Evolutionary conservation across 2,797 vertebrate species (phyloP).

Genomic region (Gephyroberyx darwinii): DNA sequence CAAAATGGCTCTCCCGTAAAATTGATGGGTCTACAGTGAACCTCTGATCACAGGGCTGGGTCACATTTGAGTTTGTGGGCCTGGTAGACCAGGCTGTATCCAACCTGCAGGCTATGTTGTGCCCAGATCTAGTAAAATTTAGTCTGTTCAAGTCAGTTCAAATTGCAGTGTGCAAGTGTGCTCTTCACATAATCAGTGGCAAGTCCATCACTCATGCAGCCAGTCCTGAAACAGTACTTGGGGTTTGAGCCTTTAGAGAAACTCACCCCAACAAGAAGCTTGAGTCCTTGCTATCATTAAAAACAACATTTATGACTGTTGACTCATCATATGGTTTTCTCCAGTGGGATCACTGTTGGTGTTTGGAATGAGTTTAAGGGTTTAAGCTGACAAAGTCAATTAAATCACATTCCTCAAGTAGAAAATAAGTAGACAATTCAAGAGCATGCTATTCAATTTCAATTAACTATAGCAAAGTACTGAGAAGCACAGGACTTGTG

Average conservation of each 20-base stretch:
- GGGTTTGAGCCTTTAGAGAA: too few relatives aligned
- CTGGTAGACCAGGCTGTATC: slow-evolving; percentile 11
- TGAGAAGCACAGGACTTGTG: slow-evolving; percentile 15
- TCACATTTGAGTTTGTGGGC: slow-evolving; percentile 21
- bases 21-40: slow-evolving; percentile 21
- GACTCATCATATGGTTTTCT: not conserved
- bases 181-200: not conserved
- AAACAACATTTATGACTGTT: not conserved
- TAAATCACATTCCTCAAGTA: too few relatives aligned
- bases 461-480: not conserved
- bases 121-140: not conserved
- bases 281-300: not conserved
- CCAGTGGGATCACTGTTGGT: too few relatives aligned
- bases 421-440: slow-evolving; percentile 1
- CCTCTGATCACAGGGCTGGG: slow-evolving; percentile 5
- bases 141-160: slow-evolving; percentile 12
- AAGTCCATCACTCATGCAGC: too few relatives aligned
- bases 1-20: slow-evolving; percentile 30
- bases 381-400: too few relatives aligned
- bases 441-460: slow-evolving; percentile 7
- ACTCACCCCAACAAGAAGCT: too few relatives aligned
- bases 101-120: not conserved
- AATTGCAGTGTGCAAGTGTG: not conserved
- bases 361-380: too few relatives aligned
- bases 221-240: not conserved